These are phyloP conservation scores for Lepus oiostolus DNA, from an alignment of 2,797 vertebrate species.

Conservation along the genomic window DNA sequence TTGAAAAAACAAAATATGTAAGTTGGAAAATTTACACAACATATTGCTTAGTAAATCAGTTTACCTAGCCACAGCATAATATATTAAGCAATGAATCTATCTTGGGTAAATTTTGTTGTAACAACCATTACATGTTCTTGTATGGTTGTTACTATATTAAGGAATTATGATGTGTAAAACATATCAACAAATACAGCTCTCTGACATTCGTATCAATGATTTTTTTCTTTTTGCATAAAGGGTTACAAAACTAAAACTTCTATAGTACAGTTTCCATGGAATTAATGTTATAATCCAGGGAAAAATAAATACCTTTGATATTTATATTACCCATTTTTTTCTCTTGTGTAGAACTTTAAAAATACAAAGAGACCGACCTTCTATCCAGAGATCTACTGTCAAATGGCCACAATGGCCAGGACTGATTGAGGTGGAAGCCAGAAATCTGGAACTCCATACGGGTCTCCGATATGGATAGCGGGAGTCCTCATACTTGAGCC, in stretches of 20 bases:
- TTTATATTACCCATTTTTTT: neutral
- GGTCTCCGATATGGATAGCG: too few species aligned
- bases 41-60: slow-evolving; percentile 6
- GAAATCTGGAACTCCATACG: too few species aligned
- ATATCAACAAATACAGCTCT: slow-evolving; percentile 8
- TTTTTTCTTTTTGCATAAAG: neutral
- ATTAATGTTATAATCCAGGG: neutral
- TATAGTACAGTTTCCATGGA: neutral
- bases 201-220: neutral
- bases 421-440: too few species aligned
- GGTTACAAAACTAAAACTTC: slow-evolving; percentile 4
- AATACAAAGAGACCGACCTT: too few species aligned
- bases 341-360: neutral
- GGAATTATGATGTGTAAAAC: neutral
- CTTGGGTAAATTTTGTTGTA: slow-evolving; percentile 39
- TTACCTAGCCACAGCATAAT: neutral
- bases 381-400: too few species aligned
- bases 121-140: slow-evolving; percentile 51
- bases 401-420: too few species aligned
- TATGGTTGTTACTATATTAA: slow-evolving; percentile 5
- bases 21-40: slow-evolving; percentile 25
- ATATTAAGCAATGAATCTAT: neutral
- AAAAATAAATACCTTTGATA: slow-evolving; percentile 49
- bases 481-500: too few species aligned
- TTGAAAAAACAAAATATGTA: neutral